Evolutionary conservation across 2,113 vertebrate genomes (phyloP).

Genomic region (Hippocampus barbouri): DNA sequence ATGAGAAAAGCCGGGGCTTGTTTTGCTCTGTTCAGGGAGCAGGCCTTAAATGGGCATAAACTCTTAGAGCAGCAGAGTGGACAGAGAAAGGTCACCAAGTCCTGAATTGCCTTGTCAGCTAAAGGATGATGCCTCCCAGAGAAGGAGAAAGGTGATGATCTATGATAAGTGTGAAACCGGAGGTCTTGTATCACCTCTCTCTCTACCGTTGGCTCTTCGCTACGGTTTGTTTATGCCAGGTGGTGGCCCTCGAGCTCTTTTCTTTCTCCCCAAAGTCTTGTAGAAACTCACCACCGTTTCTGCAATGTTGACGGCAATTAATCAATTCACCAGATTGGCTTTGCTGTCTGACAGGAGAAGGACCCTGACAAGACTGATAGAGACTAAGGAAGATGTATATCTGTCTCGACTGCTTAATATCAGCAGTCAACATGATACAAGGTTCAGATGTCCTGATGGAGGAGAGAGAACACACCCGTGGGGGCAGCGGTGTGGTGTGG

Average conservation of each 20-base stretch:
- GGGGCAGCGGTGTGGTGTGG: constrained; percentile 3
- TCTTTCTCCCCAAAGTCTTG: constrained; percentile 31
- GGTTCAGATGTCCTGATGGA: constrained; percentile 50
- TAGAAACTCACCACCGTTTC: constrained; percentile 62
- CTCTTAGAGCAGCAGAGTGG: neutral
- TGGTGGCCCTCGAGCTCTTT: constrained; percentile 34
- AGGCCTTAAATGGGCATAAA: constrained; percentile 15
- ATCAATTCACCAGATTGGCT: constrained; percentile 69
- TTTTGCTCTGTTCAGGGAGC: constrained; percentile 13
- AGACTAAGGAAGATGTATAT: constrained; percentile 67
- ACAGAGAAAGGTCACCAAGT: constrained; percentile 17
- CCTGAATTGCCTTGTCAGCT: constrained; percentile 28
- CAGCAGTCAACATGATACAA: constrained; percentile 53
- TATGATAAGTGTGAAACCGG: constrained; percentile 47
- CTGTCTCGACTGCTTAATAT: constrained; percentile 65
- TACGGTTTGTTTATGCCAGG: constrained; percentile 25
- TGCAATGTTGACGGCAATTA: constrained; percentile 59
- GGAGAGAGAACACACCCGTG: constrained; percentile 21
- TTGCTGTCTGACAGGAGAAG: constrained; percentile 65
- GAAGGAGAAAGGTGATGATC: constrained; percentile 54
- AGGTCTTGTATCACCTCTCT: constrained; percentile 40
- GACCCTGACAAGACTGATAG: constrained; percentile 65
- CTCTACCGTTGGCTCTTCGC: constrained; percentile 40
- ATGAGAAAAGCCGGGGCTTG: constrained; percentile 22
- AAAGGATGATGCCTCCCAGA: constrained; percentile 29